Conservation (phyloP, 2,797 vertebrate genomes). For the Fistularia commersonii region DNA sequence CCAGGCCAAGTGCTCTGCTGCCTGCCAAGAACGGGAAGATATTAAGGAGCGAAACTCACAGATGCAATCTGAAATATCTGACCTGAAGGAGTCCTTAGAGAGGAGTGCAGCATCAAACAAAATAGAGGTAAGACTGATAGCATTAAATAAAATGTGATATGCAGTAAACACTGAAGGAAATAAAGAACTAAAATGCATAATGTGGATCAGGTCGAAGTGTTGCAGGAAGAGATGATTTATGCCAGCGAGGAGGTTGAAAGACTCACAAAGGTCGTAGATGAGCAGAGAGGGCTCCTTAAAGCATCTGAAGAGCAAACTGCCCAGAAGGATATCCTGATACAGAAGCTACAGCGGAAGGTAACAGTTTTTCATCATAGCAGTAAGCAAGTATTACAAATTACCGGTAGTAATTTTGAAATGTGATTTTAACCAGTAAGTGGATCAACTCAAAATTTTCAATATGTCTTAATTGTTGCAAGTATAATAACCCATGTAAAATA, state of each 20-base stretch:
- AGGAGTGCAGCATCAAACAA: conserved; percentile 80
- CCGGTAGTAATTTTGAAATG: too few species aligned
- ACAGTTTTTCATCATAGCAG: neutral
- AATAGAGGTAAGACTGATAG: conserved; percentile 78
- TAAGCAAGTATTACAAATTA: neutral
- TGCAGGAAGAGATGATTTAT: conserved; percentile 86
- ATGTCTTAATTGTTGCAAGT: neutral
- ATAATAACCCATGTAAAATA: neutral
- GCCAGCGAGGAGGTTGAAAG: conserved; percentile 84
- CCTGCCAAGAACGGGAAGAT: conserved; percentile 79
- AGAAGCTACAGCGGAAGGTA: conserved; percentile 83
- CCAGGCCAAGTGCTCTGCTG: conserved; percentile 80
- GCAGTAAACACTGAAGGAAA: too few species aligned
- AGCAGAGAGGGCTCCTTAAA: conserved; percentile 80
- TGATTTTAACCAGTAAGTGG: too few species aligned
- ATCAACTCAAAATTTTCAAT: too few species aligned
- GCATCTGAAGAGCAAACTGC: conserved; percentile 76
- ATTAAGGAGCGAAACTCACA: conserved; percentile 62
- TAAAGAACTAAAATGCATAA: neutral
- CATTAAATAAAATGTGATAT: neutral
- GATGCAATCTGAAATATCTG: conserved; percentile 78
- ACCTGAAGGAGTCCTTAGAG: conserved; percentile 79
- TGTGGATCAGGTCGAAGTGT: conserved; percentile 80
- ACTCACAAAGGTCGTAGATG: conserved; percentile 85
- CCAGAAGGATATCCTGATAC: conserved; percentile 78